phyloP scores from a whole-genome alignment of 2,797 vertebrate species.

The Pagetopsis macropterus region DNA sequence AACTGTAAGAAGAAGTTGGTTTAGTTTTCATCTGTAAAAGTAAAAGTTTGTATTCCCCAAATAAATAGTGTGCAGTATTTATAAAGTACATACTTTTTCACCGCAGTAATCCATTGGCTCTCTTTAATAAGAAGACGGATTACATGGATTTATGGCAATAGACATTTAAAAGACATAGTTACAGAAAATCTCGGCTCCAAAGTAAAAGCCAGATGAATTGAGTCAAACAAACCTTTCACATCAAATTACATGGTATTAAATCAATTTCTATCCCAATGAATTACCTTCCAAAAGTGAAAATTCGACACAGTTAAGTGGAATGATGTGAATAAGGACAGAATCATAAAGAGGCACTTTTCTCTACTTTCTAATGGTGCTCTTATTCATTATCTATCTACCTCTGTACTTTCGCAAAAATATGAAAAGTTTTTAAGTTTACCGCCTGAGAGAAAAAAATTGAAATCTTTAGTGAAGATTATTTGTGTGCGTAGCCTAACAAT shows the following conservation, averaged over 20 bases:
- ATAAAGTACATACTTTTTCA: slow-evolving; percentile 7
- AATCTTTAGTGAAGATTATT: neutral
- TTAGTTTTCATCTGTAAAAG: slow-evolving; percentile 26
- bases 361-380: slow-evolving; percentile 1
- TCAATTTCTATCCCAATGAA: slow-evolving; percentile 30
- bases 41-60: slow-evolving; percentile 10
- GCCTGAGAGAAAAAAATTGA: no score
- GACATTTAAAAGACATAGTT: slow-evolving; percentile 12
- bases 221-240: slow-evolving; percentile 38
- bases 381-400: no score
- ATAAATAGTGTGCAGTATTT: neutral
- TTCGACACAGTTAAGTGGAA: slow-evolving; percentile 46
- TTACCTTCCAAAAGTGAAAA: slow-evolving; percentile 34
- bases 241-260: slow-evolving; percentile 40
- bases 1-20: slow-evolving; percentile 22
- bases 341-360: slow-evolving; percentile 19
- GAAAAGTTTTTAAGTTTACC: neutral
- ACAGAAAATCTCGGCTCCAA: slow-evolving; percentile 7
- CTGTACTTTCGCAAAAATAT: no score
- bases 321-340: slow-evolving; percentile 24
- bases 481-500: neutral
- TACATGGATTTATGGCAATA: slow-evolving; percentile 12
- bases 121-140: slow-evolving; percentile 25
- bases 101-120: slow-evolving; percentile 5
- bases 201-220: slow-evolving; percentile 22